These are phyloP conservation scores for Halcyon badia DNA, from an alignment of 2,797 vertebrate species.

Conservation along the genomic window DNA sequence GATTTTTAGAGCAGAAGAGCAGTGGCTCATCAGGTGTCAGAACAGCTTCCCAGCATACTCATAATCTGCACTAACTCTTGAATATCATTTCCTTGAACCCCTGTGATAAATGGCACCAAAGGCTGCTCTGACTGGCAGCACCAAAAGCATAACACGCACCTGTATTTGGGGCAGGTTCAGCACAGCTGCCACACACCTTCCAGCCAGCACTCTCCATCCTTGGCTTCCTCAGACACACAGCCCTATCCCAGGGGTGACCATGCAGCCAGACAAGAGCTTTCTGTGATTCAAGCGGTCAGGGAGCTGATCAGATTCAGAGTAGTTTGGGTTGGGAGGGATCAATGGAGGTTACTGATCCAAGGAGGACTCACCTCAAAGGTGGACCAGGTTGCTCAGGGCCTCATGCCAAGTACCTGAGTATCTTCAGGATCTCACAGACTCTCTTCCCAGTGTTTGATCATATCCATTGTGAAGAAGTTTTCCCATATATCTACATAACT, in stretches of 20 bases:
- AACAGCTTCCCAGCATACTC: slow-evolving; percentile 9
- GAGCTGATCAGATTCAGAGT: not conserved
- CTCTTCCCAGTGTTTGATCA: not conserved
- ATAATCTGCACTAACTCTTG: not conserved
- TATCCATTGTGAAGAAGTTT: not conserved
- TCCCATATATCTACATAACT: not conserved
- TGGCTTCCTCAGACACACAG: not conserved
- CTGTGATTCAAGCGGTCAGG: accelerated
- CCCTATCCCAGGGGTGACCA: not conserved
- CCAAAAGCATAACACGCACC: not conserved
- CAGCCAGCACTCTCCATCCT: not conserved
- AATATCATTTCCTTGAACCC: not conserved
- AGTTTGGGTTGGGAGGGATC: not conserved
- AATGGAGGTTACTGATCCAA: not conserved
- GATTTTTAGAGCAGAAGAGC: slow-evolving; percentile 13
- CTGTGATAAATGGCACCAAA: not conserved
- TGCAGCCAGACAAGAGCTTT: not conserved
- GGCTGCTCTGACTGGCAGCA: not conserved
- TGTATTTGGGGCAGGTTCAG: not conserved
- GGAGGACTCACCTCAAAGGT: not conserved
- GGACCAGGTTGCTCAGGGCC: not conserved
- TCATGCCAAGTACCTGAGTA: not conserved
- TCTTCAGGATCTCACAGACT: not conserved
- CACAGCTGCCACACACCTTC: not conserved
- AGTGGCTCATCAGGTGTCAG: slow-evolving; percentile 1